These are phyloP conservation scores for Gasteruption jaculator DNA, from an alignment of 2,888 invertebrate species.

Conservation along the genomic window DNA sequence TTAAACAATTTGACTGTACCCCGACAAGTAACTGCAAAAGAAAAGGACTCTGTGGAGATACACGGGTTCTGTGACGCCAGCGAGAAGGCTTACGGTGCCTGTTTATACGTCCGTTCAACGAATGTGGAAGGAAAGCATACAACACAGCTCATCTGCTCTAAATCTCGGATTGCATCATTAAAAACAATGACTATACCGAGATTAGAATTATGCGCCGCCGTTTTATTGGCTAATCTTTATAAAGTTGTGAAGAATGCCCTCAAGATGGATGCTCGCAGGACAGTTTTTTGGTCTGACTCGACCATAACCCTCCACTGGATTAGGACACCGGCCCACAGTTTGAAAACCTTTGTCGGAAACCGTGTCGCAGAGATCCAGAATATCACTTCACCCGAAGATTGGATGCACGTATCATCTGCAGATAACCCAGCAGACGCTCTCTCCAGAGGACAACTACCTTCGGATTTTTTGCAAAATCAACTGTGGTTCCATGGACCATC, in stretches of 20 bases:
- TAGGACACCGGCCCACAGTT: constrained; percentile 3
- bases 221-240: constrained; percentile 7
- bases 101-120: constrained; percentile 4
- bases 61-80: constrained; percentile 4
- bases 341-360: constrained; percentile 15
- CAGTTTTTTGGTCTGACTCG: constrained; percentile 15
- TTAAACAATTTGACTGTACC: neutral
- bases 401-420: constrained; percentile 7
- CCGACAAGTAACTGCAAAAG: neutral
- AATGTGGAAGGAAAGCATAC: neutral
- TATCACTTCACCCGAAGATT: neutral
- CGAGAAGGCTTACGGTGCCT: neutral
- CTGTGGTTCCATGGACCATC: constrained; percentile 17
- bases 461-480: constrained; percentile 1
- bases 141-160: constrained; percentile 2
- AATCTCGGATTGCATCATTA: constrained; percentile 10
- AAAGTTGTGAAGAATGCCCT: constrained; percentile 3
- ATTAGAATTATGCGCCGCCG: constrained; percentile 13
- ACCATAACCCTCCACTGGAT: constrained; percentile 18
- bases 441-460: constrained; percentile 12
- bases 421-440: constrained; percentile 14
- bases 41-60: neutral
- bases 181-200: constrained; percentile 8
- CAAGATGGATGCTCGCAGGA: neutral
- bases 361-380: constrained; percentile 12